Evolutionary conservation across 2,797 vertebrate species (phyloP).

Genomic region (Enteromius radiatus): DNA sequence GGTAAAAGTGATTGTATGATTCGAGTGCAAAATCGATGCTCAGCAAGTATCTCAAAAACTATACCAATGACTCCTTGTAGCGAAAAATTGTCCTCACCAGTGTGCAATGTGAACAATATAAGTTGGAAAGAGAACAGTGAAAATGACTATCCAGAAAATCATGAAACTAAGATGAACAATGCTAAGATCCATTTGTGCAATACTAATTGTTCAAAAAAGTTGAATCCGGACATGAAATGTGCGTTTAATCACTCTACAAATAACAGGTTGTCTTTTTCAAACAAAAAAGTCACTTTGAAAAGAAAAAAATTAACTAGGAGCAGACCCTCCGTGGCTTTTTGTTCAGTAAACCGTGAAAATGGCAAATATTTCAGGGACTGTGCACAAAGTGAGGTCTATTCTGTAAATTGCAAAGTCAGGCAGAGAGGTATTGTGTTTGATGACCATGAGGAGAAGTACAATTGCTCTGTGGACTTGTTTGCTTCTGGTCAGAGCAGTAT

Average conservation of each 20-base stretch:
- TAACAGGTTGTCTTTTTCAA: conserved; percentile 7
- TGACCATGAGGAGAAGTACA: conserved; percentile 61
- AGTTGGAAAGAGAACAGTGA: conserved; percentile 1
- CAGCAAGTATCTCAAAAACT: neutral
- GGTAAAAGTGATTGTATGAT: neutral
- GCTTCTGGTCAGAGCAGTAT: conserved; percentile 50
- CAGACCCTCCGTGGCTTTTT: neutral
- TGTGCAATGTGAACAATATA: conserved; percentile 33
- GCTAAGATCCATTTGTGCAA: neutral
- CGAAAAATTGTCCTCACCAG: conserved; percentile 5
- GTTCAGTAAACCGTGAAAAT: conserved; percentile 31
- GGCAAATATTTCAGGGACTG: conserved; percentile 30
- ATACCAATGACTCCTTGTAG: neutral
- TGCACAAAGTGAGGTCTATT: conserved; percentile 25
- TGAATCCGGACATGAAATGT: neutral
- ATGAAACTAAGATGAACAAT: neutral
- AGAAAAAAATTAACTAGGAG: conserved; percentile 15
- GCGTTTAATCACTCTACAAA: neutral
- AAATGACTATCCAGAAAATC: conserved; percentile 12
- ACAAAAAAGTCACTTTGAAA: conserved; percentile 29
- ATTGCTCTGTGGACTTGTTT: conserved; percentile 79
- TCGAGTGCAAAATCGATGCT: neutral
- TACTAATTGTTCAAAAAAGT: neutral
- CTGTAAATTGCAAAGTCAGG: conserved; percentile 44
- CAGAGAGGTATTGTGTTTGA: conserved; percentile 47